Evolutionary conservation across 2,113 vertebrate genomes (phyloP), one percentile per base, ranked within the genome.

Genomic region (Gavia stellata): DNA sequence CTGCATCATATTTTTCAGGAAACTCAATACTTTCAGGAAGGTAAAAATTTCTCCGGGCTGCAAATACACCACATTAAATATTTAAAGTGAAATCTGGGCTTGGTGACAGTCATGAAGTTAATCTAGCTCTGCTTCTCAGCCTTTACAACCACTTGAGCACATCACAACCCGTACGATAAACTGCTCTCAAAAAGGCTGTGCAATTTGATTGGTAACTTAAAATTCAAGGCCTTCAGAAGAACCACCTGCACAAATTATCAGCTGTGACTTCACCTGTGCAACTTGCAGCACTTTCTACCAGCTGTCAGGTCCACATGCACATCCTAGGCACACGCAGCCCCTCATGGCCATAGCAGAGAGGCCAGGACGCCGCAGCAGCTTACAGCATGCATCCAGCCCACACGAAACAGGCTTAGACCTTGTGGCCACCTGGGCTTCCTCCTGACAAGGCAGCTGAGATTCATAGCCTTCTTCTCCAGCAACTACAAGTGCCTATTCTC

Each of bases 41-140:
- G 33, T 45, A 94, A 49, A 72, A 75, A 65, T 92, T 89, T 94
- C 44, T 88, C 14, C 3, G 4, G 36, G 52, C 44, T 73, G 52
- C 31, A 95, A 94, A 92, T 34, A 36, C 8, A 72, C 12, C 24
- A 73, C 53, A 85, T 89, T 38, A 97, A 94, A 91, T 85, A 95
- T 83, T 92, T 68, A 66, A 82, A 68, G 38, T 77, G 44, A 94
- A 95, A 88, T 83, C 62, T 82, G 45, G 66, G 29, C 62, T 89
- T 86, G n/a, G 45, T 73, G 81, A 87, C 70, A 94, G 53, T 25
- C 72, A 77, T 33, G 82, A 91, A 50, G 45, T 80, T 80, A 82
- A 80, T 59, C 78, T 85, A 87, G 6, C 40, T 87, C 62, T 89
- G 62, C 53, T 53, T 68, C 71, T 75, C 34, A 80, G 58, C 16